Conservation (phyloP, 2,888 invertebrate genomes). For the Antitype chi region DNA sequence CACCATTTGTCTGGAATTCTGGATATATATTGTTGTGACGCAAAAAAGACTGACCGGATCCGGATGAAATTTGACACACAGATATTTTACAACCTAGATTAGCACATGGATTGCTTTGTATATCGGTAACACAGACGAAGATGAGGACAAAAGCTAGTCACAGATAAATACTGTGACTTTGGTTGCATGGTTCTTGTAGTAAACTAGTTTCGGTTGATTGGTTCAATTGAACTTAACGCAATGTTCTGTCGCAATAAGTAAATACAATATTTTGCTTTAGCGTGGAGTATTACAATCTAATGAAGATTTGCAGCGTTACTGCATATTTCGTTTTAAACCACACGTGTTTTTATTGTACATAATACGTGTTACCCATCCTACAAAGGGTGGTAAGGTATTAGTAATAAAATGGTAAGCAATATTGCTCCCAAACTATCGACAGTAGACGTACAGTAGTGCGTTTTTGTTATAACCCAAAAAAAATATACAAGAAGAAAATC, state of each 20-base stretch:
- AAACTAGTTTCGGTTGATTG: neutral
- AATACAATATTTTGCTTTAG: neutral
- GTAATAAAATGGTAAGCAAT: neutral
- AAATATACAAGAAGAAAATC: constrained; percentile 20
- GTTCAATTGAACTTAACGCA: neutral
- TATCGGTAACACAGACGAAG: too few relatives aligned
- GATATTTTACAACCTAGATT: too few relatives aligned
- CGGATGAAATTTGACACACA: too few relatives aligned
- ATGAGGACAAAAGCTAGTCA: neutral
- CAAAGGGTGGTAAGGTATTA: neutral
- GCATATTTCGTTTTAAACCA: neutral
- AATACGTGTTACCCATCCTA: neutral
- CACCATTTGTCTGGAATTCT: too few relatives aligned
- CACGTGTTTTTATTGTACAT: too few relatives aligned
- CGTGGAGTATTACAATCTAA: neutral
- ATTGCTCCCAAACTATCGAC: neutral
- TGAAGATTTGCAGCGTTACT: neutral
- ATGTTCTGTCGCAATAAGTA: neutral
- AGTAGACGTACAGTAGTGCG: neutral
- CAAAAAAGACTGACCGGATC: too few relatives aligned
- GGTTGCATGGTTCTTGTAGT: neutral
- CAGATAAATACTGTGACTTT: neutral
- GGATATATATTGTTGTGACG: too few relatives aligned
- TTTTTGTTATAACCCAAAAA: constrained; percentile 12
- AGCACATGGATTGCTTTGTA: too few relatives aligned